These are phyloP conservation scores for Orientallactaga sibirica DNA, from an alignment of 2,797 vertebrate species.

Conservation along the genomic window DNA sequence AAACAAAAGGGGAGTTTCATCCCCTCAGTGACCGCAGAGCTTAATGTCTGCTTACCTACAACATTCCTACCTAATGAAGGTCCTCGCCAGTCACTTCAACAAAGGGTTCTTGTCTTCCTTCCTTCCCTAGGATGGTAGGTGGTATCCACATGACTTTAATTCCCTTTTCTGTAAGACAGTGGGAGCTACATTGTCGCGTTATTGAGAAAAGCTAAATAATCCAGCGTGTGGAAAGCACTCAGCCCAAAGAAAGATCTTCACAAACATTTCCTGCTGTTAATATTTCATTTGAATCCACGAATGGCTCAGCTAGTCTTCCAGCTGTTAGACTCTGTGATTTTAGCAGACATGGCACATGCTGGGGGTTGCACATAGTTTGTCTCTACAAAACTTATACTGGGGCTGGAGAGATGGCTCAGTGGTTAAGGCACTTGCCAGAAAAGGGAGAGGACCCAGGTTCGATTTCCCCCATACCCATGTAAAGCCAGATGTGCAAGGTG, in stretches of 20 bases:
- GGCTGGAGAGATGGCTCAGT: too few species aligned
- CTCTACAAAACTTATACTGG: too few species aligned
- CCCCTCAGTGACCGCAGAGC: too few species aligned
- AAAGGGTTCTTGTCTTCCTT: background rate
- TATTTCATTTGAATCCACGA: background rate
- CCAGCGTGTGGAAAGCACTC: background rate
- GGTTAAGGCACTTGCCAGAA: too few species aligned
- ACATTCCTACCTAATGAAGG: background rate
- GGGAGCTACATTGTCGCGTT: background rate
- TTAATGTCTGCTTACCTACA: too few species aligned
- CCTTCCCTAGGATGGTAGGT: background rate
- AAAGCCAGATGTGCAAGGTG: too few species aligned
- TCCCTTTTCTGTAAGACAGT: background rate
- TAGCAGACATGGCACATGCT: background rate
- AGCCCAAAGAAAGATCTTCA: background rate
- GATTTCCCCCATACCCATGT: too few species aligned
- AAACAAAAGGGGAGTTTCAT: too few species aligned
- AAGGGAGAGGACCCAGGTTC: too few species aligned
- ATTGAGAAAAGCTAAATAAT: conserved; percentile 10
- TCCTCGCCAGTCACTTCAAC: background rate
- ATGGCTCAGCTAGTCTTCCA: background rate
- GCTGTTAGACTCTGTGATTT: background rate
- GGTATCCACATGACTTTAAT: background rate
- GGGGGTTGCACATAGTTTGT: background rate
- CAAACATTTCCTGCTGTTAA: background rate